Conservation (phyloP, 2,113 vertebrate species). For the Silurus glanis region DNA sequence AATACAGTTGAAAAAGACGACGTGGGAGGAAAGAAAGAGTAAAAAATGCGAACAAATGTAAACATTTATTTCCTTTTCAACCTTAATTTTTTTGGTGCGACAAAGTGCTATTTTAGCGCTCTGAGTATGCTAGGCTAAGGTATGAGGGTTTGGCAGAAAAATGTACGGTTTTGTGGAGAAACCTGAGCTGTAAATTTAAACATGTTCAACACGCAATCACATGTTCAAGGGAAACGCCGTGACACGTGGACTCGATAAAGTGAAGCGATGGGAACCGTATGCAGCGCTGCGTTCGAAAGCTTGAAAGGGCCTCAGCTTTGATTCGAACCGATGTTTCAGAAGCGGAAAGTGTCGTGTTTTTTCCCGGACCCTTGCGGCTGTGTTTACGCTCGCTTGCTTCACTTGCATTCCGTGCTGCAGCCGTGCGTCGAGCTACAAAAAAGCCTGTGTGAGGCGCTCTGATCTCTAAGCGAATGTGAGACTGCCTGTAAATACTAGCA, state of each 20-base stretch:
- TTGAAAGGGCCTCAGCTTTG: not conserved
- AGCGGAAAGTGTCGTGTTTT: slow-evolving; percentile 29
- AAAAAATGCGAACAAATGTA: not conserved
- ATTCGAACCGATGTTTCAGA: slow-evolving; percentile 32
- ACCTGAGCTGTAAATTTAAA: slow-evolving; percentile 17
- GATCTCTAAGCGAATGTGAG: slow-evolving; percentile 43
- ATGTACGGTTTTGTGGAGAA: slow-evolving; percentile 11
- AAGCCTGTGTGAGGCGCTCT: not conserved
- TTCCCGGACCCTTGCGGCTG: slow-evolving; percentile 21
- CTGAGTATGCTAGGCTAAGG: not conserved
- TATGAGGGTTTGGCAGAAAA: not conserved
- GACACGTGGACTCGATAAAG: slow-evolving; percentile 1
- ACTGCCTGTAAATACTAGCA: too few relatives aligned
- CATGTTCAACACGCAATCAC: slow-evolving; percentile 3
- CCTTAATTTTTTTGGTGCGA: not conserved
- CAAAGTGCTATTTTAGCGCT: not conserved
- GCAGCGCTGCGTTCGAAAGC: slow-evolving; percentile 12
- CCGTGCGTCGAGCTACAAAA: not conserved
- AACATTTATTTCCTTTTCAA: not conserved
- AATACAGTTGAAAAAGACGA: not conserved
- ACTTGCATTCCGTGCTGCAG: slow-evolving; percentile 11
- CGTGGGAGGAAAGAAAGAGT: too few relatives aligned
- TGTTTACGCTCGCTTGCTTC: slow-evolving; percentile 40
- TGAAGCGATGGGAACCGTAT: not conserved
- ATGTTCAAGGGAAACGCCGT: slow-evolving; percentile 2